These are phyloP conservation scores for Marronus borbonicus DNA, from an alignment of 2,888 invertebrate genomes.

Conservation along the genomic window DNA sequence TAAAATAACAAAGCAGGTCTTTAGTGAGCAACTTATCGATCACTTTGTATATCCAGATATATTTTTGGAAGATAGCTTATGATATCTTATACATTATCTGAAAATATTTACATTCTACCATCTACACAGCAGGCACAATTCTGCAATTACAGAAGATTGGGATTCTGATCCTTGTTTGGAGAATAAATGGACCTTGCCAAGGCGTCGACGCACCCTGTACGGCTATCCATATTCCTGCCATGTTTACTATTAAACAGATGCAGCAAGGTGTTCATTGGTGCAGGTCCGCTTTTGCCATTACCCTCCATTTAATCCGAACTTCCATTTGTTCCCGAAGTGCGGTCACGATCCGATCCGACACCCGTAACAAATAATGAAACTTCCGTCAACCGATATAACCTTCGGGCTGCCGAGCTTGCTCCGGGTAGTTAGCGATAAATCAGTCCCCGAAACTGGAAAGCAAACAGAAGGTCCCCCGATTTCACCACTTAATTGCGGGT, in stretches of 20 bases:
- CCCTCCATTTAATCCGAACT: conserved; percentile 18
- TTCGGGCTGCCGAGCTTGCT: neutral
- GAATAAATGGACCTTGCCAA: no score
- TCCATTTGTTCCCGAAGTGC: conserved; percentile 16
- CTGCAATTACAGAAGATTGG: no score
- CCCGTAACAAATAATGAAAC: conserved; percentile 26
- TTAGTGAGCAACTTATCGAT: no score
- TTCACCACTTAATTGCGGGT: conserved; percentile 33
- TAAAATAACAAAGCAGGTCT: no score
- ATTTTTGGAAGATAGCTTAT: no score
- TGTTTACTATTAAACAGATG: conserved; percentile 10
- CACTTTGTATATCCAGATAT: no score
- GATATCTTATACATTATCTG: no score
- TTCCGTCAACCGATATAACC: conserved; percentile 19
- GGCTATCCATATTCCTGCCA: neutral
- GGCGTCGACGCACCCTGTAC: no score
- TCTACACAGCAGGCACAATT: no score
- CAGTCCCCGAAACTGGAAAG: conserved; percentile 15
- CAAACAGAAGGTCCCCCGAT: conserved; percentile 24
- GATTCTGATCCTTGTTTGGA: no score
- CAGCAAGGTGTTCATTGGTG: neutral
- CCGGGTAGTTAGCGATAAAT: conserved; percentile 18
- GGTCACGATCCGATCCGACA: conserved; percentile 15
- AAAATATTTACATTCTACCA: no score
- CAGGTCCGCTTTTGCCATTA: neutral